Percentiles rank a stretch among this genome's conserved stretches.
Conservation (phyloP, 2,888 invertebrate species). For the Zaprionus bogoriensis region DNA sequence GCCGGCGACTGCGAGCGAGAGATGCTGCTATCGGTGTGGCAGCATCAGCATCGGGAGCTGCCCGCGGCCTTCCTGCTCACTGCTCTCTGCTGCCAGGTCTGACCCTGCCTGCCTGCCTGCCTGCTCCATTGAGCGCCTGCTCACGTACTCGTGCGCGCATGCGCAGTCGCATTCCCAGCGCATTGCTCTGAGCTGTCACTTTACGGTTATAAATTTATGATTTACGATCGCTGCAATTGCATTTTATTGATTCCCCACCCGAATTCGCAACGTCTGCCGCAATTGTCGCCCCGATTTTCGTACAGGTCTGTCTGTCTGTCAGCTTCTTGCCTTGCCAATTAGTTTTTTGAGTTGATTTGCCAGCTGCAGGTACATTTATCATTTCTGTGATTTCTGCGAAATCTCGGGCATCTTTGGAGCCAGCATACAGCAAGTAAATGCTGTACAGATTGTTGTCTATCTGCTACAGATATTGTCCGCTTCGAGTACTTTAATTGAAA, state of each 20-base stretch:
- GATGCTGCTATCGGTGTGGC: constrained; percentile 60
- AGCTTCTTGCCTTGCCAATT: constrained; percentile 27
- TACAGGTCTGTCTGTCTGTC: constrained; percentile 15
- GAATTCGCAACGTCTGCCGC: constrained; percentile 17
- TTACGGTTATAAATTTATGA: constrained; percentile 81
- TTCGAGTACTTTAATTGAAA: no score
- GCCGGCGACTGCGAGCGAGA: constrained; percentile 44
- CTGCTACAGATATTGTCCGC: no score
- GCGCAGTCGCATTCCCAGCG: constrained; percentile 67
- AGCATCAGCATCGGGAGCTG: constrained; percentile 27
- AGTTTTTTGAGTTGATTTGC: not conserved
- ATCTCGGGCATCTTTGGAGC: no score
- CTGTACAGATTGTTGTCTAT: no score
- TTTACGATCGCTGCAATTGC: constrained; percentile 79
- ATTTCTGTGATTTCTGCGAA: no score
- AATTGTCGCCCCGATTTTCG: constrained; percentile 25
- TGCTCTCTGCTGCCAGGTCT: constrained; percentile 4
- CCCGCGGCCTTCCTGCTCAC: not conserved
- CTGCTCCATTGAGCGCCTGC: constrained; percentile 64
- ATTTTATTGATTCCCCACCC: constrained; percentile 81
- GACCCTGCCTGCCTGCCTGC: no score
- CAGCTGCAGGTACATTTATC: not conserved
- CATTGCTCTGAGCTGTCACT: constrained; percentile 73
- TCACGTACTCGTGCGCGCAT: constrained; percentile 70
- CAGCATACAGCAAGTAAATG: no score